Base-by-base conservation (phyloP, 2,888 invertebrate genomes). In the Atethmia centrago region DNA sequence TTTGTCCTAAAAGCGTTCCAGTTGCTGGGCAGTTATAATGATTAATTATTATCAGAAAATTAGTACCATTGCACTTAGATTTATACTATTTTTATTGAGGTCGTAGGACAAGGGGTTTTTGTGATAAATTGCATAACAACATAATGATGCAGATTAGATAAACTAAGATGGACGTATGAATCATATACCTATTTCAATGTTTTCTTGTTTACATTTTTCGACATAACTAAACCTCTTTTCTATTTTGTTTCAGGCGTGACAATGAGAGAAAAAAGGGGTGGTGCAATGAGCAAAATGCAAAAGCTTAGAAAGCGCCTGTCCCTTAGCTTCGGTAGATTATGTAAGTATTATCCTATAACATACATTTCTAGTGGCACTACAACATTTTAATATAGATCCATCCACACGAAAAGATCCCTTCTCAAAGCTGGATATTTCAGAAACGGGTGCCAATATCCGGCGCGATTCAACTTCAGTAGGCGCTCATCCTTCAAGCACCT, bases 271-370 rank as follows among this genome's bases (percentile, higher is more conserved):
- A 99, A 99, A 96, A 98, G 98, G 95, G 98, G 98, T 88, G 98
- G 98, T 90, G 98, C 99, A 88, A 97, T 99, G 94, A 98, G 98
- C 95, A 97, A 98, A 95, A 98, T 98, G 97, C 99, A 99, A 96
- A 99, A 99, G 97, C 97, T 99, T 92, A 98, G 99, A 97, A 99
- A 99, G 97, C 97, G 99, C 95, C 97, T 99, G 93, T 99, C 99
- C 92, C 98, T 99, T 95, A 99, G 99, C 97, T 99, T 99, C 97
- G 99, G 99, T 94, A 97, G 99, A 97, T 97, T 99, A 96, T 98
- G 99, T 99, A 97, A 99, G 99, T 98, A 92, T 81, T 75, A 40
- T 53, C 36, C 14, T 61, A 56, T 64, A 31, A 47, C 14, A 56
- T 14, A 81, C 3, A 49, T 77, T 66, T 71, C 21, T 59, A 51